These are phyloP conservation scores for Ooceraea biroi DNA, from an alignment of 1,140 invertebrate species.

Conservation along the genomic window DNA sequence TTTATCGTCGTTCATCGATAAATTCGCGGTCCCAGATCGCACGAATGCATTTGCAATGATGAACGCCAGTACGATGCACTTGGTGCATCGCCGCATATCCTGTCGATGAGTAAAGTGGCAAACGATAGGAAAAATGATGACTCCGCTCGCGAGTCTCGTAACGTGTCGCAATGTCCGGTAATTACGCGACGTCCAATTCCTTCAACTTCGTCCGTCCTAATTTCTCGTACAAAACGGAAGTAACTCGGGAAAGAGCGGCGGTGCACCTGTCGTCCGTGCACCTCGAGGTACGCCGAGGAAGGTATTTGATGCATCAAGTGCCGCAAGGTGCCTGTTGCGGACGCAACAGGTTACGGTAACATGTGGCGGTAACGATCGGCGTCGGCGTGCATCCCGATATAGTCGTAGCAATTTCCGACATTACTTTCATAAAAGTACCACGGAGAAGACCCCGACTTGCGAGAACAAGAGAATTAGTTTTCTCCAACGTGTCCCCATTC, in stretches of 20 bases:
- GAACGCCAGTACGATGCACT: no score
- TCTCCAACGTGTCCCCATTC: neutral
- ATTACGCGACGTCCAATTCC: neutral
- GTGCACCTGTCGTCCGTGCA: slow-evolving; percentile 63
- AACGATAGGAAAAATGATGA: slow-evolving; percentile 13
- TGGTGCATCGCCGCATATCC: slow-evolving; percentile 25
- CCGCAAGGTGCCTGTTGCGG: slow-evolving; percentile 47
- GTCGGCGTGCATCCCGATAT: neutral
- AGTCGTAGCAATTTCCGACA: slow-evolving; percentile 20
- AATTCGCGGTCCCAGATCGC: neutral
- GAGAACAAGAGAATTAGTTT: neutral
- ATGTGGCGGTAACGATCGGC: slow-evolving; percentile 49
- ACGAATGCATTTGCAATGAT: slow-evolving; percentile 28
- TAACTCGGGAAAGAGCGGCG: slow-evolving; percentile 13
- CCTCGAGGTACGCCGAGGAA: slow-evolving; percentile 63
- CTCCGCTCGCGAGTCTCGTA: neutral
- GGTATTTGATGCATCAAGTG: slow-evolving; percentile 50
- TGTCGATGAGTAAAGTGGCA: slow-evolving; percentile 16
- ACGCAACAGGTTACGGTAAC: slow-evolving; percentile 66
- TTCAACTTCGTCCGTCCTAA: neutral
- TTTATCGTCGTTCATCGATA: slow-evolving; percentile 10
- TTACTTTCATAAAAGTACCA: neutral
- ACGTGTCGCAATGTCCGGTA: neutral
- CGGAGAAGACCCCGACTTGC: neutral
- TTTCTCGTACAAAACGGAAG: slow-evolving; percentile 29